Conservation (phyloP, 2,797 vertebrate genomes). For the Macroramphosus scolopax region DNA sequence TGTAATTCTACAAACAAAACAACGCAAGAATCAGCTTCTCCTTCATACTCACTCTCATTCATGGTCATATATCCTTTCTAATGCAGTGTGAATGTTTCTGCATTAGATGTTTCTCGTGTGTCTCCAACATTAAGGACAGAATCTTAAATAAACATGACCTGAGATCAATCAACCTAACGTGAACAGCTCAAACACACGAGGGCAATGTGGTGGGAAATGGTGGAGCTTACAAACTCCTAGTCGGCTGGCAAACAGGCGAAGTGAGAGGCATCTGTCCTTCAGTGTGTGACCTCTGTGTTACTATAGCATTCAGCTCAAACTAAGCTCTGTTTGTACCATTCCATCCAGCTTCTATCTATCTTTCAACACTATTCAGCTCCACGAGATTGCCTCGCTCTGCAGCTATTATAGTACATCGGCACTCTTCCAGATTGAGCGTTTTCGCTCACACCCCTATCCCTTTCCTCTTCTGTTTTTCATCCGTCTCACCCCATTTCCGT, state of each 20-base stretch:
- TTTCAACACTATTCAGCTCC: conserved; percentile 54
- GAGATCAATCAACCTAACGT: conserved; percentile 9
- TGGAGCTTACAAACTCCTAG: conserved; percentile 12
- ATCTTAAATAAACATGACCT: conserved; percentile 1
- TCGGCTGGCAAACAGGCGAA: conserved; percentile 11
- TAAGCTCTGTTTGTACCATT: conserved; percentile 44
- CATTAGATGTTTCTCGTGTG: too few relatives aligned
- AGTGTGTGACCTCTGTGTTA: conserved; percentile 37
- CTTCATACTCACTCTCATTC: too few relatives aligned
- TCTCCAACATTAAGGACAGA: too few relatives aligned
- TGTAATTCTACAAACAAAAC: too few relatives aligned
- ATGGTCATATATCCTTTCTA: too few relatives aligned
- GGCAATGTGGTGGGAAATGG: conserved; percentile 11
- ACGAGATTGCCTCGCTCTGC: conserved; percentile 51
- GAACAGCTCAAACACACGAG: too few relatives aligned
- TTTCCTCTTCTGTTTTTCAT: conserved; percentile 57
- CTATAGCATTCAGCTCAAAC: conserved; percentile 36
- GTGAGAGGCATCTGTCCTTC: conserved; percentile 38
- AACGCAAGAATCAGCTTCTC: too few relatives aligned
- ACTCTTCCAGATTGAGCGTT: conserved; percentile 64
- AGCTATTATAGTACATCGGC: conserved; percentile 55
- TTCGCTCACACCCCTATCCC: conserved; percentile 54
- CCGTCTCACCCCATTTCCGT: conserved; percentile 65
- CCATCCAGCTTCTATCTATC: conserved; percentile 24
- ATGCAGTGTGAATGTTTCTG: too few relatives aligned